Evolutionary conservation across 2,113 vertebrate species (phyloP), one percentile per base, ranked within the genome.

Genomic region (Rhinogobius similis): DNA sequence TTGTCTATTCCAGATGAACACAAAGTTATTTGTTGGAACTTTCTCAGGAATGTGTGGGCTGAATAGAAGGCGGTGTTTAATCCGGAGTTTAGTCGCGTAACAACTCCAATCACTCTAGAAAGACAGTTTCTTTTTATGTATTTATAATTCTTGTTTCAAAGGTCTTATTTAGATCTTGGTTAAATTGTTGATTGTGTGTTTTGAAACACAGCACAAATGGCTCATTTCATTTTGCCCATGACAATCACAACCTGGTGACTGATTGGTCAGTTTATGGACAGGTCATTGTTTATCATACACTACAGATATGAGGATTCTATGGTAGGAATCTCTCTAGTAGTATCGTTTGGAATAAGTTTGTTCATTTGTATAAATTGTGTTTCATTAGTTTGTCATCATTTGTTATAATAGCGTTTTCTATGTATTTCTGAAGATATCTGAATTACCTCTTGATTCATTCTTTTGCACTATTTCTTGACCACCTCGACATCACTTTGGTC

Each of bases 401-500:
- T 29, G 20, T 72, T 70, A n/a, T 69, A 55, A 55, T n/a, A 50
- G 7, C 5, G 27, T 38, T 7, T 50, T n/a, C 20, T 50, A 50
- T 21, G 20, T 48, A 48, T n/a, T n/a, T 50, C 16, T 50, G 3
- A 20, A 50, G 10, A 50, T 68, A 68, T 67, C 39, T 41, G 77
- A 41, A 76, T 83, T 75, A 90, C 88, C 86, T 89, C 89, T 77
- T 55, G 13, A 38, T 78, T 46, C 74, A 38, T 43, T 76, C 46
- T 83, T 86, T 89, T 91, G 89, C 88, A 91, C 90, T 82, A 79
- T 61, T 73, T 68, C 69, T 10, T 53, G 12, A 58, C 52, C 73
- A 48, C 71, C 48, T 80, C 9, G 6, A 32, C 61, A 46, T 66
- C 21, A 56, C 50, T 78, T 78, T 67, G 67, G 71, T 16, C 24